phyloP scores from a whole-genome alignment of 2,113 vertebrate species.

The Chlorodrepanis virens region DNA sequence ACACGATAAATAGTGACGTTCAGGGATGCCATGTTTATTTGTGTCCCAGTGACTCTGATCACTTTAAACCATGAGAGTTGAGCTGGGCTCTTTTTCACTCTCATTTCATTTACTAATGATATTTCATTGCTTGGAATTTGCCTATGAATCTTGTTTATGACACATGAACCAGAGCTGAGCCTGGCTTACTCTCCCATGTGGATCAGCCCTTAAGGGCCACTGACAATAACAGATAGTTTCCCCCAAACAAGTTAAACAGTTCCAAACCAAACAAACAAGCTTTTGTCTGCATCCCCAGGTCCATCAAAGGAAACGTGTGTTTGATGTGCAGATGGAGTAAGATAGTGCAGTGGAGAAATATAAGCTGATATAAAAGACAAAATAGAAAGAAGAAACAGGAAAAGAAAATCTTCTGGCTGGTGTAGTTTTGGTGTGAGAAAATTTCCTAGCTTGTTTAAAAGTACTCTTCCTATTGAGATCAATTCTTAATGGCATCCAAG shows the following conservation, averaged over 20 bases:
- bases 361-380: not conserved
- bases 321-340: not conserved
- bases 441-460: not conserved
- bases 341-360: not conserved
- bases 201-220: not conserved
- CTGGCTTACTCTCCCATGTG: constrained; percentile 16
- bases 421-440: not conserved
- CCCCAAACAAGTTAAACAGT: not conserved
- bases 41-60: constrained; percentile 33
- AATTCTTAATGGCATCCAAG: not conserved
- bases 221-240: not conserved
- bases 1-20: constrained; percentile 8
- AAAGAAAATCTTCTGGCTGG: not conserved
- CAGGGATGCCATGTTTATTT: constrained; percentile 48
- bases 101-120: not conserved
- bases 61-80: constrained; percentile 17
- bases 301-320: not conserved
- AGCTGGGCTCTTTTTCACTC: constrained; percentile 26
- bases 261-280: constrained; percentile 40
- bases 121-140: constrained; percentile 31
- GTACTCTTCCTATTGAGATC: not conserved
- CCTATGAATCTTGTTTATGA: constrained; percentile 40
- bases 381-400: not conserved
- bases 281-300: constrained; percentile 9
- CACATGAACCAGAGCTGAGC: not conserved